These are phyloP conservation scores for Atherinomorus stipes DNA, from an alignment of 2,113 vertebrate genomes.

Conservation along the genomic window DNA sequence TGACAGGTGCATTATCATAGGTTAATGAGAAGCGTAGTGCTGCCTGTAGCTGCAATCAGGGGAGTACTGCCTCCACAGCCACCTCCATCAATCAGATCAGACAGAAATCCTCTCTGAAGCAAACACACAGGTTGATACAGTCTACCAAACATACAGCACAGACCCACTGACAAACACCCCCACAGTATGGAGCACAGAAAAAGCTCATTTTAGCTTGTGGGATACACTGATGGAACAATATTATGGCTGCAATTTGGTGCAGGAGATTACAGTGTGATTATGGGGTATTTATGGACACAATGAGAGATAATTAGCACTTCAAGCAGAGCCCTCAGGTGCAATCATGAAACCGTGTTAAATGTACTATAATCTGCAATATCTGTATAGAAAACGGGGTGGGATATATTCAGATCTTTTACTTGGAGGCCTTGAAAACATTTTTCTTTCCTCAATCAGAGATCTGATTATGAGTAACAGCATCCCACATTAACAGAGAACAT, in stretches of 20 bases:
- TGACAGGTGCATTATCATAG: conserved; percentile 80
- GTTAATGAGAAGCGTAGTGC: conserved; percentile 77
- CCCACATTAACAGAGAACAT: not conserved
- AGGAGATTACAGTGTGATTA: conserved; percentile 56
- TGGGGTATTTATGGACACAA: conserved; percentile 66
- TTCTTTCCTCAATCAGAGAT: conserved; percentile 9
- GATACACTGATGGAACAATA: conserved; percentile 34
- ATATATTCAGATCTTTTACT: conserved; percentile 3
- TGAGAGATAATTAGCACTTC: conserved; percentile 61
- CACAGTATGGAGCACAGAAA: conserved; percentile 6
- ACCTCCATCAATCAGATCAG: conserved; percentile 71
- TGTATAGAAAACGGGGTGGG: not conserved
- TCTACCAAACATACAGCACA: conserved; percentile 2
- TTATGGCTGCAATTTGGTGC: conserved; percentile 27
- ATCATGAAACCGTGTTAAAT: conserved; percentile 43
- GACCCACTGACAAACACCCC: conserved; percentile 14
- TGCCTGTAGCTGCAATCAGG: conserved; percentile 69
- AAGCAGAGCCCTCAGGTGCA: conserved; percentile 51
- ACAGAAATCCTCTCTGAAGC: conserved; percentile 44
- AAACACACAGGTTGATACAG: conserved; percentile 26
- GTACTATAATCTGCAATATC: conserved; percentile 6
- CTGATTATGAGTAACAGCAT: not conserved
- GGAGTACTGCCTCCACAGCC: conserved; percentile 35
- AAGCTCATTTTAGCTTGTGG: conserved; percentile 22
- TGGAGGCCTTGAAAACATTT: not conserved